Conservation (phyloP, 1,140 invertebrate genomes). For the Kradibia gibbosae region DNA sequence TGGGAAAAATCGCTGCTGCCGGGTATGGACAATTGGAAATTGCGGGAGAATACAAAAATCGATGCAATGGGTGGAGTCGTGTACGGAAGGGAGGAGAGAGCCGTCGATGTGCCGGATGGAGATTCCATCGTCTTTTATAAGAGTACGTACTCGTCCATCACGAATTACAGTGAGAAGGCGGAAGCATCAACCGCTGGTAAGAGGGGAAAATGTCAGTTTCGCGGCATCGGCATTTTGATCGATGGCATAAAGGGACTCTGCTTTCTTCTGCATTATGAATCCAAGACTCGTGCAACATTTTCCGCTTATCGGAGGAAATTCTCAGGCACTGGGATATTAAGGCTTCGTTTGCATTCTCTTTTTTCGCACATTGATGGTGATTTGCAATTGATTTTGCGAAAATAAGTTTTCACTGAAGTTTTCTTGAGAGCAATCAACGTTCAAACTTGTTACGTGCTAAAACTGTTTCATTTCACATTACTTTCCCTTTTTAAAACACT, state of each 20-base stretch:
- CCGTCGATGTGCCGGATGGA: conserved; percentile 57
- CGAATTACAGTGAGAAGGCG: not conserved
- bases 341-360: not conserved
- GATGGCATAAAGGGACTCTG: not conserved
- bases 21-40: not conserved
- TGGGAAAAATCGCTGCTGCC: not conserved
- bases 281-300: not conserved
- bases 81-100: conserved; percentile 57
- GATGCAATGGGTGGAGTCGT: conserved; percentile 38
- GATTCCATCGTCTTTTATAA: conserved; percentile 43
- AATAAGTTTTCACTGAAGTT: conserved; percentile 3
- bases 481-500: not conserved
- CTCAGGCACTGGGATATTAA: not conserved
- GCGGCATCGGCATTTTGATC: not conserved
- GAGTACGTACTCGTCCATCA: not conserved
- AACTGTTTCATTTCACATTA: not conserved
- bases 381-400: not conserved
- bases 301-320: not conserved
- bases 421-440: conserved; percentile 1
- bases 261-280: not conserved
- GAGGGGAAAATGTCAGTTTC: not conserved
- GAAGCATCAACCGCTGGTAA: not conserved
- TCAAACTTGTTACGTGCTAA: not conserved
- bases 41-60: conserved; percentile 9
- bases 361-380: not conserved